phyloP scores from a whole-genome alignment of 1,140 invertebrate species.

The Anoplophora glabripennis region DNA sequence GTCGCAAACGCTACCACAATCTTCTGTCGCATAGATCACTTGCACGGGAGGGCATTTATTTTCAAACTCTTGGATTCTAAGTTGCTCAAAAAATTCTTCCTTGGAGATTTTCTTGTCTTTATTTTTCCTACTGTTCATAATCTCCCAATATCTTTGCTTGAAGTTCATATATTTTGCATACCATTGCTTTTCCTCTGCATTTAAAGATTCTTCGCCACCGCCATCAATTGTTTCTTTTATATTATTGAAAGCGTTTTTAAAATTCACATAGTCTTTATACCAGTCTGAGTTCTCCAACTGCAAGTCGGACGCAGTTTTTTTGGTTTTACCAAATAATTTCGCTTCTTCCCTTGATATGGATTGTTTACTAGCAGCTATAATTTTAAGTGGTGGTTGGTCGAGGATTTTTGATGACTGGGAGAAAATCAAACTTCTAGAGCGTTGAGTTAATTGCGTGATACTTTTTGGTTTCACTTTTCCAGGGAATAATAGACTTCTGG shows the following conservation, averaged over 20 bases:
- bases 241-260: conserved; percentile 23
- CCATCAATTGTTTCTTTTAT: conserved; percentile 24
- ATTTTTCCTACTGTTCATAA: conserved; percentile 5
- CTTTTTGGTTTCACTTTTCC: background rate
- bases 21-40: conserved; percentile 16
- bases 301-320: conserved; percentile 22
- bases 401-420: too few species aligned
- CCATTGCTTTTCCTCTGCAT: conserved; percentile 13
- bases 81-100: conserved; percentile 20
- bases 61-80: conserved; percentile 15
- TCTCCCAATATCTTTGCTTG: conserved; percentile 16
- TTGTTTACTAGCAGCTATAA: background rate
- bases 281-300: conserved; percentile 35
- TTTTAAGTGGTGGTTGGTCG: background rate
- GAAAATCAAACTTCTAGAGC: too few species aligned
- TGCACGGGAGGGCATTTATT: background rate
- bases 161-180: conserved; percentile 21
- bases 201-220: conserved; percentile 7
- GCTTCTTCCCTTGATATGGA: conserved; percentile 1
- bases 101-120: background rate
- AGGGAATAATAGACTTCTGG: background rate
- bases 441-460: too few species aligned
- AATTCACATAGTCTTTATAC: conserved; percentile 32
- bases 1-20: background rate
- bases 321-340: conserved; percentile 21